A percentile compares a stretch with the other conserved stretches of the same genome.
Conservation (phyloP, 2,888 invertebrate genomes). For the Sialis fuliginosa region DNA sequence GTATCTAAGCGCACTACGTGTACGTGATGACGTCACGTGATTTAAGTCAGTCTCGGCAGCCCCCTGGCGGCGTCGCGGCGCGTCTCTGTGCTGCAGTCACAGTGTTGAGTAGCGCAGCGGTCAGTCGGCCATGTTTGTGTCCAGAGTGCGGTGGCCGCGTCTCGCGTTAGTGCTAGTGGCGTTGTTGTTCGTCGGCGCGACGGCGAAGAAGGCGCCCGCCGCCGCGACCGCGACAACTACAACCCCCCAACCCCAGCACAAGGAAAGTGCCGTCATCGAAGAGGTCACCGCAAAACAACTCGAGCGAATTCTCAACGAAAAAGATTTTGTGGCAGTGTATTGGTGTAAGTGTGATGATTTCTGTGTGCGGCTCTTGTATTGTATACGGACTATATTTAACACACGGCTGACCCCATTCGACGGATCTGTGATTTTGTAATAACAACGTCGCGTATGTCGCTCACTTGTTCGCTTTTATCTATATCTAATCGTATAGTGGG, state of each 20-base stretch:
- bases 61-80: background rate
- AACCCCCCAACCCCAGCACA: slow-evolving; percentile 18
- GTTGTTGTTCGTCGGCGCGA: slow-evolving; percentile 29
- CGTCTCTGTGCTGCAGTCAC: background rate
- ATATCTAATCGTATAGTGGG: background rate
- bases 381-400: too few relatives aligned
- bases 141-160: slow-evolving; percentile 10
- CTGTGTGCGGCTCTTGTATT: background rate
- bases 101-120: background rate
- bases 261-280: slow-evolving; percentile 59
- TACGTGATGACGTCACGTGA: background rate
- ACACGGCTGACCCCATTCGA: too few relatives aligned
- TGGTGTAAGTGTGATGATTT: slow-evolving; percentile 66
- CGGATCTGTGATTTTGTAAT: too few relatives aligned
- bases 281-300: slow-evolving; percentile 86
- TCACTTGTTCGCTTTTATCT: background rate
- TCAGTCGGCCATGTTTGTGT: slow-evolving; percentile 25
- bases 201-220: slow-evolving; percentile 20
- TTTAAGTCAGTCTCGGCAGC: background rate
- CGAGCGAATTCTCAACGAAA: slow-evolving; percentile 73
- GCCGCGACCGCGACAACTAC: background rate
- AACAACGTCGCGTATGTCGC: too few relatives aligned
- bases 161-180: slow-evolving; percentile 36
- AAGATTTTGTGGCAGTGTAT: slow-evolving; percentile 89
- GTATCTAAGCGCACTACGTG: too few relatives aligned